phyloP scores from a whole-genome alignment of 1,140 invertebrate species.

The Sycophila sp. region DNA sequence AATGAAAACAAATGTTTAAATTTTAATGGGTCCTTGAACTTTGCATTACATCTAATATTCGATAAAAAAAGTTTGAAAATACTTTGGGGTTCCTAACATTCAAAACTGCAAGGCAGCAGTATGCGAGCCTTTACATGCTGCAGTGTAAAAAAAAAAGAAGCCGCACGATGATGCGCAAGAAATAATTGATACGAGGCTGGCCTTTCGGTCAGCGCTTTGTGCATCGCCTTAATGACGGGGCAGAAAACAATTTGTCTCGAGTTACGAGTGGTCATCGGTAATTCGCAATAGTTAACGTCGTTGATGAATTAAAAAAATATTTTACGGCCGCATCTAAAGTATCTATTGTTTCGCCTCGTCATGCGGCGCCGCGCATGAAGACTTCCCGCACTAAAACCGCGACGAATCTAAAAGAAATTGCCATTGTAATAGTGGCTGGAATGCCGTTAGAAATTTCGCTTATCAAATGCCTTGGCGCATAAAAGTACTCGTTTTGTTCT shows the following conservation, averaged over 20 bases:
- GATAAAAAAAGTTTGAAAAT: too few species aligned
- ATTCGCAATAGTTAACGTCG: slow-evolving; percentile 9
- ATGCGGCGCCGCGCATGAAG: not conserved
- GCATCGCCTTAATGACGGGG: not conserved
- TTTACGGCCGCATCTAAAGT: slow-evolving; percentile 7
- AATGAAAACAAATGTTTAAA: too few species aligned
- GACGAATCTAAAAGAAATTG: not conserved
- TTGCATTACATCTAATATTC: too few species aligned
- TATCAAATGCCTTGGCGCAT: too few species aligned
- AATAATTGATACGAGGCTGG: not conserved
- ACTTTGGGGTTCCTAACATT: too few species aligned
- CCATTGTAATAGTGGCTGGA: not conserved
- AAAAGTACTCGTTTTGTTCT: not conserved
- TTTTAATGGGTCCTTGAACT: too few species aligned
- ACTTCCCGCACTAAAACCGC: too few species aligned
- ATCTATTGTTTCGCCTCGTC: slow-evolving; percentile 11
- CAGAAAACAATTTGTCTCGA: slow-evolving; percentile 19
- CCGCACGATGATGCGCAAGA: not conserved
- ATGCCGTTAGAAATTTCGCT: not conserved
- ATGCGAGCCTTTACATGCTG: too few species aligned
- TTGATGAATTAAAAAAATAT: slow-evolving; percentile 8
- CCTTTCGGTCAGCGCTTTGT: not conserved
- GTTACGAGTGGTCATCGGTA: not conserved
- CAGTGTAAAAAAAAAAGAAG: not conserved
- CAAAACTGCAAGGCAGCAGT: too few species aligned